Percentiles rank a stretch among this genome's conserved stretches.
Evolutionary conservation across 2,888 invertebrate genomes (phyloP).

Genomic region (Diadegma fenestrale): DNA sequence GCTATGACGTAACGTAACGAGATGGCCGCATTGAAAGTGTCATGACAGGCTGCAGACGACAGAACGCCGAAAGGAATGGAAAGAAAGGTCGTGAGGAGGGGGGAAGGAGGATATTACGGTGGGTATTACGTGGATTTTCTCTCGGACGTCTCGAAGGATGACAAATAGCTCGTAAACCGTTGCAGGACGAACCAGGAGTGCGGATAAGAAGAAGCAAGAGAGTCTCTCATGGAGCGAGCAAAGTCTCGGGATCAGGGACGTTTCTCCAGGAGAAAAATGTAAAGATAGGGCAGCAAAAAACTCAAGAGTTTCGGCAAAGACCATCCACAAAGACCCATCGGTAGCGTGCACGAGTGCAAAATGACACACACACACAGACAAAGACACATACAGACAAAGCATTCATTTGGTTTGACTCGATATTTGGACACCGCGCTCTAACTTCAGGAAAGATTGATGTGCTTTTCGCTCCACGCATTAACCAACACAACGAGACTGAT

Average conservation of each 20-base stretch:
- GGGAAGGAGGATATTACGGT: constrained; percentile 57
- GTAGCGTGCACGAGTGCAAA: constrained; percentile 30
- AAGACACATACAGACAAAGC: neutral
- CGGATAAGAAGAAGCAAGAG: constrained; percentile 7
- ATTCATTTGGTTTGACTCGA: constrained; percentile 38
- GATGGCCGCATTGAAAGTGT: constrained; percentile 10
- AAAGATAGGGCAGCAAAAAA: neutral
- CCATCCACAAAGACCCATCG: constrained; percentile 52
- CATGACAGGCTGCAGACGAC: constrained; percentile 26
- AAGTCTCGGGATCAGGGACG: constrained; percentile 27
- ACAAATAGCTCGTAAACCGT: constrained; percentile 65
- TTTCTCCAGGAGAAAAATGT: constrained; percentile 3
- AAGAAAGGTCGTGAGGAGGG: constrained; percentile 30
- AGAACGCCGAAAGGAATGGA: constrained; percentile 38
- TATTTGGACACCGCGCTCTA: constrained; percentile 29
- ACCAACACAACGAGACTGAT: constrained; percentile 10
- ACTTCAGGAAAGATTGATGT: constrained; percentile 52
- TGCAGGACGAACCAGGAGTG: constrained; percentile 32
- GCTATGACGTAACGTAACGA: constrained; percentile 60
- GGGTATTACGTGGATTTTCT: constrained; percentile 67
- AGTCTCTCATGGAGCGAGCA: constrained; percentile 22
- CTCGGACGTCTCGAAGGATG: constrained; percentile 62
- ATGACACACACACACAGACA: neutral
- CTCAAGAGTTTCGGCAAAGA: neutral
- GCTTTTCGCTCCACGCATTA: constrained; percentile 13